These are phyloP conservation scores for Helobdella robusta DNA, from an alignment of 2,888 invertebrate genomes.

Conservation along the genomic window DNA sequence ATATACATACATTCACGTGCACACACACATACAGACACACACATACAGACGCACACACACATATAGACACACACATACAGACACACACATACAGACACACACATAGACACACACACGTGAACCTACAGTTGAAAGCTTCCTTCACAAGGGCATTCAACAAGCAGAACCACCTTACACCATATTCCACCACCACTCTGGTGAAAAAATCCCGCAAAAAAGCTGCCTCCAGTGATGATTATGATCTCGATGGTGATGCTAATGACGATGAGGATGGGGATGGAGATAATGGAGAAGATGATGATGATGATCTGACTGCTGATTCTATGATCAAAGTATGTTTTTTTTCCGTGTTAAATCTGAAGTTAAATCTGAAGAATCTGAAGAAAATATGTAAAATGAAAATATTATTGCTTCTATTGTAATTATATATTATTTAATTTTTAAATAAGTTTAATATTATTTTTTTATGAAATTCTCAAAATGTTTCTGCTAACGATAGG, in stretches of 20 bases:
- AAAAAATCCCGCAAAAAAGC: constrained; percentile 52
- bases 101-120: too few species aligned
- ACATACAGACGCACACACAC: too few species aligned
- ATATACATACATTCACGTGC: too few species aligned
- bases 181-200: constrained; percentile 58
- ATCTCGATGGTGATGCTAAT: constrained; percentile 45
- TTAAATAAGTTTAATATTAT: too few species aligned
- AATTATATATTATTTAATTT: background rate
- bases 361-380: too few species aligned
- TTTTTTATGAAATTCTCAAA: too few species aligned
- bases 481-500: too few species aligned
- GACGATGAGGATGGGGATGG: constrained; percentile 30
- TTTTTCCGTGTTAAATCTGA: background rate
- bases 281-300: constrained; percentile 46
- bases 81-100: too few species aligned
- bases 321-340: constrained; percentile 34
- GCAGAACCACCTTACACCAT: constrained; percentile 66
- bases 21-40: too few species aligned
- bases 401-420: background rate
- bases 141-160: constrained; percentile 89
- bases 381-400: background rate
- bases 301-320: constrained; percentile 32
- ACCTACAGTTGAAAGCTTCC: constrained; percentile 71
- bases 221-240: constrained; percentile 26
- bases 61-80: too few species aligned